phyloP scores from a whole-genome alignment of 2,797 vertebrate species.

The Enteromius afrohamiltoni region DNA sequence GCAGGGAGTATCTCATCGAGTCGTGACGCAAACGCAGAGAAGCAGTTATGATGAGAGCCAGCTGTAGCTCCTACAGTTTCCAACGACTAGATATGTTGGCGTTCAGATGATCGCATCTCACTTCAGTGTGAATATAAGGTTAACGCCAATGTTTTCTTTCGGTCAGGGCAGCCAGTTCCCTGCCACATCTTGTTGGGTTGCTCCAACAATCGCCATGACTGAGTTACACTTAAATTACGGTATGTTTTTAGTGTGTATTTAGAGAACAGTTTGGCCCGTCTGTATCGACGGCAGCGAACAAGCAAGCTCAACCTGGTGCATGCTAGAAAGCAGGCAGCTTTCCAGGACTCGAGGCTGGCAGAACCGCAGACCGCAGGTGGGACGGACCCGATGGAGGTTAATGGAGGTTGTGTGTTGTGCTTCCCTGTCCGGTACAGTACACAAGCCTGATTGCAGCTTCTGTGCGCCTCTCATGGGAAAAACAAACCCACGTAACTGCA shows the following conservation, averaged over 20 bases:
- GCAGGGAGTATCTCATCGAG: conserved; percentile 37
- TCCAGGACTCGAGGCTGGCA: conserved; percentile 19
- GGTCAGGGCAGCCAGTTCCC: conserved; percentile 1
- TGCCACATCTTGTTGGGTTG: neutral
- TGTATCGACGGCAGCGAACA: neutral
- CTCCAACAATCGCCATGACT: conserved; percentile 5
- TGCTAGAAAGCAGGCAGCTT: conserved; percentile 15
- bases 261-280: conserved; percentile 10
- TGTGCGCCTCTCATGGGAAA: conserved; percentile 31
- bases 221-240: neutral
- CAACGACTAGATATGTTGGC: neutral
- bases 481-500: conserved; percentile 8
- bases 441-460: conserved; percentile 35
- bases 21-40: conserved; percentile 43
- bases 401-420: conserved; percentile 46
- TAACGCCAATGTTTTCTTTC: conserved; percentile 20
- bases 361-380: conserved; percentile 17
- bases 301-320: neutral
- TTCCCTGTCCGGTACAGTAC: conserved; percentile 9
- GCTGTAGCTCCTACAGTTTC: conserved; percentile 40
- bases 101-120: neutral
- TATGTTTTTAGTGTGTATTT: conserved; percentile 11
- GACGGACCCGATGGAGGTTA: conserved; percentile 40
- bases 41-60: conserved; percentile 48
- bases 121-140: conserved; percentile 2